phyloP scores from a whole-genome alignment of 2,888 invertebrate genomes.

The Loripinus fragilis region DNA sequence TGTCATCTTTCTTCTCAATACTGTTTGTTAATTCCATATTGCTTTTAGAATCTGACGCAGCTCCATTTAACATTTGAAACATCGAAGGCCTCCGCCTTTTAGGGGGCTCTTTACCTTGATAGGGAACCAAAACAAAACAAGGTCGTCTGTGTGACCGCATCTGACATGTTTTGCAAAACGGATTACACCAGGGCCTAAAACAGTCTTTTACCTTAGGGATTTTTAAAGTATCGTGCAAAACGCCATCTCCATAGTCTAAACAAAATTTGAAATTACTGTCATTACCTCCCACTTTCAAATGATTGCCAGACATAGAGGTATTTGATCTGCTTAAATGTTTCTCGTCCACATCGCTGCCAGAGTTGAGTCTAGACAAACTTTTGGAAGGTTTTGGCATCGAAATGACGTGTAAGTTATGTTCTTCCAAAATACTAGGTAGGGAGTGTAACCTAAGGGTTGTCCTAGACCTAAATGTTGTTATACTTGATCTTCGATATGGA shows the following conservation, averaged over 20 bases:
- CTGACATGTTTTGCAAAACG: constrained; percentile 61
- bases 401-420: constrained; percentile 44
- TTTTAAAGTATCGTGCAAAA: constrained; percentile 50
- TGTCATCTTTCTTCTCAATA: neutral
- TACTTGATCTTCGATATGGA: constrained; percentile 43
- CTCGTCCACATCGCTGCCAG: too few species aligned
- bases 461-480: constrained; percentile 48
- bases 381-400: constrained; percentile 2
- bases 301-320: too few species aligned
- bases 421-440: constrained; percentile 33
- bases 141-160: constrained; percentile 54
- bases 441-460: constrained; percentile 39
- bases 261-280: constrained; percentile 32
- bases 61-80: constrained; percentile 22
- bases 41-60: neutral
- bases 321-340: too few species aligned
- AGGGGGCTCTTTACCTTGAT: constrained; percentile 34
- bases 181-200: constrained; percentile 63
- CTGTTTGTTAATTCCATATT: neutral
- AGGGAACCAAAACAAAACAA: constrained; percentile 63
- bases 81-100: constrained; percentile 31
- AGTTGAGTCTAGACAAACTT: neutral
- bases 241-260: constrained; percentile 57
- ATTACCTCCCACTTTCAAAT: too few species aligned
- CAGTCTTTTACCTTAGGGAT: constrained; percentile 63